phyloP scores from a whole-genome alignment of 2,797 vertebrate genomes.

The Pantherophis alleghaniensis region DNA sequence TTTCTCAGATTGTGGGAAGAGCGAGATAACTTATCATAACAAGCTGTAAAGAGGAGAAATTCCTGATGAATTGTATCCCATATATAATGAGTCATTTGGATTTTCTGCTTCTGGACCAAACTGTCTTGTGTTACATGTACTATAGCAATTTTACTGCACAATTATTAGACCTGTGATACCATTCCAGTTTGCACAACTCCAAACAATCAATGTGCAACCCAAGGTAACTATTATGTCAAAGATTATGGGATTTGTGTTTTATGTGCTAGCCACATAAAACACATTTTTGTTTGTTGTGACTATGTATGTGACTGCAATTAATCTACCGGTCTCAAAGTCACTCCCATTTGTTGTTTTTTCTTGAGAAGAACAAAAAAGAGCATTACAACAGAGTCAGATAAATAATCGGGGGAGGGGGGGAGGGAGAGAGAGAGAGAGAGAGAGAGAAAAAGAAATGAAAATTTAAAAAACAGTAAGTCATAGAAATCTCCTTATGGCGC shows the following conservation, averaged over 20 bases:
- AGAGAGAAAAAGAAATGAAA: neutral
- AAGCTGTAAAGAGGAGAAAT: neutral
- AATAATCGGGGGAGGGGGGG: neutral
- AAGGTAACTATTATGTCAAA: neutral
- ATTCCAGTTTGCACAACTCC: neutral
- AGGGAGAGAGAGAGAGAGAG: no score
- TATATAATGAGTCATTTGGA: neutral
- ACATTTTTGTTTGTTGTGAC: rapidly evolving
- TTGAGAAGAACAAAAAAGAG: neutral
- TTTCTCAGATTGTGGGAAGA: neutral
- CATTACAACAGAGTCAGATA: neutral
- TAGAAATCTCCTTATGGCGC: neutral
- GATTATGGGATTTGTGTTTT: neutral
- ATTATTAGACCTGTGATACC: conserved; percentile 18
- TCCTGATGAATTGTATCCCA: neutral
- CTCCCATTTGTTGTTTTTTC: neutral
- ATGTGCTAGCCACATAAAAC: neutral
- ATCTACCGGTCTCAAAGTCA: neutral
- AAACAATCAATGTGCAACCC: conserved; percentile 9
- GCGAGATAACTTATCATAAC: neutral
- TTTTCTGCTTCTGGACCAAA: neutral
- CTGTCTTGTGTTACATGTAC: neutral
- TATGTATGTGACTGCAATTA: neutral
- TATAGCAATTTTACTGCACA: conserved; percentile 30
- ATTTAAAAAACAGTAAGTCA: neutral